Percentiles rank a stretch among this genome's conserved stretches.
Conservation (phyloP, 2,888 invertebrate species). For the Pristionchus mayeri region DNA sequence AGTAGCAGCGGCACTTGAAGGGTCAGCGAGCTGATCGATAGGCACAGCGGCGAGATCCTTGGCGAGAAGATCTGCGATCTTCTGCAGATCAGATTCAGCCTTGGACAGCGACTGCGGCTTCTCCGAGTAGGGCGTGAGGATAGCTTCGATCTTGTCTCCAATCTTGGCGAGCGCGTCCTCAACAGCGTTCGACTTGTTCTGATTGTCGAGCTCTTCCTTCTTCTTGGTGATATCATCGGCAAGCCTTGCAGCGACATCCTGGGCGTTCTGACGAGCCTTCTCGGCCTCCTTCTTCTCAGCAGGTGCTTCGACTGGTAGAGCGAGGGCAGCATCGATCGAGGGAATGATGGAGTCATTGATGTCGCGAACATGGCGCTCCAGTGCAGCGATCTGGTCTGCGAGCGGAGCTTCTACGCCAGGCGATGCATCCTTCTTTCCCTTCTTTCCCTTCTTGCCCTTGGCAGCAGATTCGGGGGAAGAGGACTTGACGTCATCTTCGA, state of each 20-base stretch:
- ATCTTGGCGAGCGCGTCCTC: conserved; percentile 31
- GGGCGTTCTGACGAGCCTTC: conserved; percentile 47
- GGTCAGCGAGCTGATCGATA: conserved; percentile 21
- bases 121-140: conserved; percentile 17
- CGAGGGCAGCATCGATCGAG: conserved; percentile 6
- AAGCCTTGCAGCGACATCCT: conserved; percentile 51
- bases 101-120: conserved; percentile 23
- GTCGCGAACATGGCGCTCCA: not conserved
- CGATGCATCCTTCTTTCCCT: conserved; percentile 56
- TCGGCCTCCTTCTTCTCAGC: conserved; percentile 30
- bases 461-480: conserved; percentile 18
- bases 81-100: conserved; percentile 24
- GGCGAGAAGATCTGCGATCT: not conserved
- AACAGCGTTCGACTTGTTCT: conserved; percentile 3
- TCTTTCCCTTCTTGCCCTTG: conserved; percentile 53
- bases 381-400: conserved; percentile 26
- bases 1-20: conserved; percentile 14
- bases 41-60: conserved; percentile 39
- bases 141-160: conserved; percentile 33
- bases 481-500: conserved; percentile 52
- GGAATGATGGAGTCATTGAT: conserved; percentile 15
- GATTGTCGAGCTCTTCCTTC: conserved; percentile 30
- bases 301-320: conserved; percentile 9
- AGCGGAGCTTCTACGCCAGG: conserved; percentile 20
- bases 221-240: conserved; percentile 25